These are phyloP conservation scores for Euglossa dilemma DNA, from an alignment of 1,140 invertebrate species.

Conservation along the genomic window DNA sequence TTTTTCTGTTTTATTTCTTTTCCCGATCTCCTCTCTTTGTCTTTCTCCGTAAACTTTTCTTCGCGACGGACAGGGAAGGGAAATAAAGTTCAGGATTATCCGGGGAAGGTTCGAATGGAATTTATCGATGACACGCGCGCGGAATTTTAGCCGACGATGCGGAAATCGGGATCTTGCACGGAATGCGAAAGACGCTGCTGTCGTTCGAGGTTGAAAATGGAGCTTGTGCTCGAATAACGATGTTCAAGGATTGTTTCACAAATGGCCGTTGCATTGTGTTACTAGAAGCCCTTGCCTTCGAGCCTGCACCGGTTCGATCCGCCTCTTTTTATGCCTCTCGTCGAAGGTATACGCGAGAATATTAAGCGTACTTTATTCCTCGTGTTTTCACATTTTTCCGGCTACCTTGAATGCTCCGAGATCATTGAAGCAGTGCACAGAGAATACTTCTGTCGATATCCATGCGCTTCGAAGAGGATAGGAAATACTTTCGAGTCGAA, in stretches of 20 bases:
- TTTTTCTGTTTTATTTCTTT: slow-evolving; percentile 26
- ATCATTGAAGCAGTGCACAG: too few species aligned
- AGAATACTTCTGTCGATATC: too few species aligned
- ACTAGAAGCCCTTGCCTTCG: too few species aligned
- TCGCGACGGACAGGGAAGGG: slow-evolving; percentile 25
- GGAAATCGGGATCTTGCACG: slow-evolving; percentile 10
- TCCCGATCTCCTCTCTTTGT: slow-evolving; percentile 6
- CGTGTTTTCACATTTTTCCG: too few species aligned
- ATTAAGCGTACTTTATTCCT: too few species aligned
- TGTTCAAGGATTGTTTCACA: background rate
- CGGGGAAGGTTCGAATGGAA: background rate
- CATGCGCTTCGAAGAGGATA: too few species aligned
- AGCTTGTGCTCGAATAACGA: background rate
- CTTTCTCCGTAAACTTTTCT: slow-evolving; percentile 31
- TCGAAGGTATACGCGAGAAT: too few species aligned
- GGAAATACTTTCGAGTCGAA: too few species aligned
- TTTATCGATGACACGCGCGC: slow-evolving; percentile 9
- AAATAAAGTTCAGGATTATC: slow-evolving; percentile 33
- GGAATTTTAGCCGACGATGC: slow-evolving; percentile 13
- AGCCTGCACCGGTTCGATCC: too few species aligned
- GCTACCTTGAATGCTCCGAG: too few species aligned
- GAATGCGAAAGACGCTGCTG: slow-evolving; percentile 17
- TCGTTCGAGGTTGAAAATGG: slow-evolving; percentile 12
- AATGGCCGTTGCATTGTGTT: background rate
- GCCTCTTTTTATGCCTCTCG: too few species aligned